Base-by-base conservation (phyloP, 2,888 invertebrate species). In the Diarsia mendica region DNA sequence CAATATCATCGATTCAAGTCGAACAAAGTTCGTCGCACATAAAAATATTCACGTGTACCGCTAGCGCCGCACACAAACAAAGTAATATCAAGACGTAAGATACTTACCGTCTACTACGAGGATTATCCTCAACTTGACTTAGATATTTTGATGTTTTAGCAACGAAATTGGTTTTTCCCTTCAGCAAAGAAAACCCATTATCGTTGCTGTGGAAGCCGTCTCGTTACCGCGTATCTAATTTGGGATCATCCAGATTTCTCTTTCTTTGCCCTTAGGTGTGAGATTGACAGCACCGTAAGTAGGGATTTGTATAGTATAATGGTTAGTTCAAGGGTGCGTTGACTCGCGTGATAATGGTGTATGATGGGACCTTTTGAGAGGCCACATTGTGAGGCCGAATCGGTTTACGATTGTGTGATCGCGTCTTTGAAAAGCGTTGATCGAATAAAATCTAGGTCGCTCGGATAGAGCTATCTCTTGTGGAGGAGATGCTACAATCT, bases 141-240 rank as follows among this genome's bases (percentile, higher is more conserved):
- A 92, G 92, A 93, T 93, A 93, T 94, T 94, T 94, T 93, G 93
- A 94, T 93, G 93, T 94, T 94, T 93, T 91, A 93, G 90, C 90
- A 88, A 87, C 89, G 91, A 94, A 94, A 94, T 94, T 94, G 94
- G 92, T 94, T 94, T 94, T 93, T 90, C 91, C 91, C 90, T 90
- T 88, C 84, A 90, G 92, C 91, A 92, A 93, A 92, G 92, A 93
- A 93, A 94, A 92, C 91, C 93, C 92, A 93, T 94, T 94, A 94
- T 91, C 89, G 86, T 87, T 84, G 88, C 86, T 87, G 87, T 88
- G 89, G 91, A 91, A 92, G 91, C 90, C 87, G 87, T 85, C 91
- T 93, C 91, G 92, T 93, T 92, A 93, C 90, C 82, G 91, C 91
- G 90, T 92, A 93, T 93, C 93, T 94, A 94, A 94, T 94, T 94